A percentile compares a stretch with the other conserved stretches of the same genome.
These are phyloP conservation scores for Sebastes taczanowskii DNA, from an alignment of 2,797 vertebrate genomes.

Conservation along the genomic window DNA sequence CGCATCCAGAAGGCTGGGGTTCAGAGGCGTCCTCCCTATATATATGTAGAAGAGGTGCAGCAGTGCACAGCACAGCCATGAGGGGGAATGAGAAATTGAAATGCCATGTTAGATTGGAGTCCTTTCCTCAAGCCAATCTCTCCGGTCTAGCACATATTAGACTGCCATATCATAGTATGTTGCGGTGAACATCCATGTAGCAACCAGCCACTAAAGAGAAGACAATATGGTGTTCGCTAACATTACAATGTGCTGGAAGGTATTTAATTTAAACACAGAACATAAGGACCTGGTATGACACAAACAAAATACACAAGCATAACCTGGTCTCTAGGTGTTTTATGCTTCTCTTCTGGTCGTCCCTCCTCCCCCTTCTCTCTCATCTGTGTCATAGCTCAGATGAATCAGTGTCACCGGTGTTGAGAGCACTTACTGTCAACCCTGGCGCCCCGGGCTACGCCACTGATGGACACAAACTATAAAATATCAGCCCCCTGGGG, in stretches of 20 bases:
- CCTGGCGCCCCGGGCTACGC: conserved; percentile 83
- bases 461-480: conserved; percentile 90
- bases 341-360: conserved; percentile 30
- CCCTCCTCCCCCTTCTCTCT: conserved; percentile 57
- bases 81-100: conserved; percentile 82
- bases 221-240: not conserved
- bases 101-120: conserved; percentile 84
- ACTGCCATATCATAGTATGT: conserved; percentile 33
- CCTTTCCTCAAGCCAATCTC: conserved; percentile 70
- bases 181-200: conserved; percentile 14
- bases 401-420: conserved; percentile 89
- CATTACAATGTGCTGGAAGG: not conserved
- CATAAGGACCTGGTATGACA: not conserved
- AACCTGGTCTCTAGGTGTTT: conserved; percentile 42
- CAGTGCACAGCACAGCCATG: conserved; percentile 75
- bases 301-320: conserved; percentile 12
- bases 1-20: conserved; percentile 81
- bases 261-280: conserved; percentile 8
- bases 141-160: conserved; percentile 48
- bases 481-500: conserved; percentile 88
- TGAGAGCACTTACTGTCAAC: conserved; percentile 90
- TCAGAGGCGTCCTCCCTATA: conserved; percentile 79
- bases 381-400: conserved; percentile 85
- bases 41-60: conserved; percentile 83
- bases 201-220: conserved; percentile 2